Base-by-base conservation (phyloP, 2,797 vertebrate species). In the Salarias fasciatus region DNA sequence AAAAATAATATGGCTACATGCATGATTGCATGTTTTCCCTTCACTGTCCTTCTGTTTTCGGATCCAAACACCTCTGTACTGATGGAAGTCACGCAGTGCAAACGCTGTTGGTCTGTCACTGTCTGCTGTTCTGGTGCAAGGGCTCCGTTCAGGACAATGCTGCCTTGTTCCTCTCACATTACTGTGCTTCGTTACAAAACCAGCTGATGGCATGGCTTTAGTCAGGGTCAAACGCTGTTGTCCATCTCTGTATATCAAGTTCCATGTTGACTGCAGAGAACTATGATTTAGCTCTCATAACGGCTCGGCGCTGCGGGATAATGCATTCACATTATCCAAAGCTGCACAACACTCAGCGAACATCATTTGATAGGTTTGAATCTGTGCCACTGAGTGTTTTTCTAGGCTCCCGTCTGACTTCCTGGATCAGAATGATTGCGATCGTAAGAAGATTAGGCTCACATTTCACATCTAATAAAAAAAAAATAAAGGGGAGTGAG, bases 191-290 rank as follows among this genome's bases (percentile, higher is more conserved):
- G 69, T 86, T 72, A 63, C 72, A 87, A 84, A 92, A 91, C 82
- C 72, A 86, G 90, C 92, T 91, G 89, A 92, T 90, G 86, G 36
- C 72, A 69, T 69, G 68, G 63, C 77, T 87, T 83, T 77, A 74
- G 63, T 80, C 77, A 83, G 78, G 83, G 86, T 86, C 86, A 85
- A 84, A 80, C 75, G n/a, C 78, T 49, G 67, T 47, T 46, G 78
- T 75, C 77, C 84, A 75, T 55, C 75, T 60, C 77, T 68, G 33
- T 74, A 63, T 77, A 88, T 90, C 86, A 74, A 46, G 79, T 90
- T 89, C 76, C 77, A 77, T 77, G 73, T 84, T 49, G 77, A 71
- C 81, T 80, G 78, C 80, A 77, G 47, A 80, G 66, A 87, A 63
- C 63, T 63, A 59, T 70, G 36, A 79, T 86, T 83, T 81, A 77